Base-by-base conservation (phyloP, 2,888 invertebrate species). In the Sminthurinus aureus region DNA sequence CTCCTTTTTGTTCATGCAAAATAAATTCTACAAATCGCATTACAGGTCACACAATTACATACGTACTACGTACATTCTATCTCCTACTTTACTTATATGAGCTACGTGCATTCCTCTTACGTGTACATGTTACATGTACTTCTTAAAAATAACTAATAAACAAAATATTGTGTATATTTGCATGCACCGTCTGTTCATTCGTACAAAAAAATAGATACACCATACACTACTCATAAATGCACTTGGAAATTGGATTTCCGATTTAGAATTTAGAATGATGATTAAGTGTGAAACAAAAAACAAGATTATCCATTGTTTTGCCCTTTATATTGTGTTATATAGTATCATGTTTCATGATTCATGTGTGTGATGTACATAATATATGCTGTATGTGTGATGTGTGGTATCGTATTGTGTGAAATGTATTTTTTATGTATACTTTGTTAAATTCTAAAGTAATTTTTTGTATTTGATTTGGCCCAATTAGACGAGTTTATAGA, bases 401-500 rank as follows among this genome's bases (percentile, higher is more conserved):
- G 38, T 38, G 38, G 6, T 38, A 38, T 38, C 38, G 38, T 38
- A 38, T 38, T 4, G 38, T 38, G 38, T n/a, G n/a, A n/a, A n/a
- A n/a, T n/a, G n/a, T n/a, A n/a, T n/a, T n/a, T n/a, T n/a, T 38
- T 1, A 38, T 38, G 58, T 58, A 58, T 11, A 8, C 15, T 58
- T 13, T 58, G 1, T 58, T 15, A 2, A 58, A 58, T 58, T 58
- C 18, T 15, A 58, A 15, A 58, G 9, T 58, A 58, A 58, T 15
- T 6, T 38, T 38, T 38, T 38, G 6, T 38, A 38, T 38, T 38
- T 38, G 38, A 38, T 38, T 38, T 38, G 38, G 1, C 6, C 38
- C 38, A 38, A 38, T 38, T 38, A 38, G 38, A 38, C 38, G 38
- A 38, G 38, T 38, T 38, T 73, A 83, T 83, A 38, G 83, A 83